Conservation (phyloP, 2,888 invertebrate genomes). For the Oxycera nigricornis region DNA sequence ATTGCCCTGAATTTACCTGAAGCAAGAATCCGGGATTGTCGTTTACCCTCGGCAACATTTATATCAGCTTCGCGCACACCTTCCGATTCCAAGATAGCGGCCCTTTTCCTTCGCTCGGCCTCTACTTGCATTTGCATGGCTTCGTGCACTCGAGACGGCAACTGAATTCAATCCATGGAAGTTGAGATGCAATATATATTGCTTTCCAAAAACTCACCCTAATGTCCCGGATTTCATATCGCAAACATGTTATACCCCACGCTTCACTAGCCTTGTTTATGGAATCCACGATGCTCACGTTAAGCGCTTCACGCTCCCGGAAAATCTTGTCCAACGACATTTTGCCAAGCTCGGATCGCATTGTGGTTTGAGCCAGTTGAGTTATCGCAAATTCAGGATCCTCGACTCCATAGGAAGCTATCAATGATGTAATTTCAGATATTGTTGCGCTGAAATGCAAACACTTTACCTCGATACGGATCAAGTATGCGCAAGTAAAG, state of each 20-base stretch:
- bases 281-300: slow-evolving; percentile 91
- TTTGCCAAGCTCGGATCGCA: slow-evolving; percentile 98
- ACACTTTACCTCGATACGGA: slow-evolving; percentile 77
- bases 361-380: slow-evolving; percentile 98
- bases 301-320: slow-evolving; percentile 93
- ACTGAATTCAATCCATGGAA: slow-evolving; percentile 64
- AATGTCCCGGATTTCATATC: slow-evolving; percentile 88
- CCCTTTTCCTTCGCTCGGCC: slow-evolving; percentile 95
- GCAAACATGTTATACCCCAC: slow-evolving; percentile 96
- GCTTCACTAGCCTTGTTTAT: slow-evolving; percentile 98
- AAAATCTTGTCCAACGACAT: slow-evolving; percentile 97
- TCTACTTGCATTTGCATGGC: slow-evolving; percentile 99
- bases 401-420: slow-evolving; percentile 95
- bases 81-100: slow-evolving; percentile 96
- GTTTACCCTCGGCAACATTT: slow-evolving; percentile 96
- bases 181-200: slow-evolving; percentile 15
- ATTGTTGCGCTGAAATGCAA: background rate
- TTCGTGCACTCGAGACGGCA: slow-evolving; percentile 91
- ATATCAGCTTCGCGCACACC: slow-evolving; percentile 91
- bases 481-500: slow-evolving; percentile 92
- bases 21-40: slow-evolving; percentile 87
- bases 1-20: slow-evolving; percentile 69
- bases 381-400: slow-evolving; percentile 99
- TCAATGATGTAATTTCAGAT: slow-evolving; percentile 47
- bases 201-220: slow-evolving; percentile 51